phyloP scores from a whole-genome alignment of 2,888 invertebrate genomes.

The Melinopterus prodromus region DNA sequence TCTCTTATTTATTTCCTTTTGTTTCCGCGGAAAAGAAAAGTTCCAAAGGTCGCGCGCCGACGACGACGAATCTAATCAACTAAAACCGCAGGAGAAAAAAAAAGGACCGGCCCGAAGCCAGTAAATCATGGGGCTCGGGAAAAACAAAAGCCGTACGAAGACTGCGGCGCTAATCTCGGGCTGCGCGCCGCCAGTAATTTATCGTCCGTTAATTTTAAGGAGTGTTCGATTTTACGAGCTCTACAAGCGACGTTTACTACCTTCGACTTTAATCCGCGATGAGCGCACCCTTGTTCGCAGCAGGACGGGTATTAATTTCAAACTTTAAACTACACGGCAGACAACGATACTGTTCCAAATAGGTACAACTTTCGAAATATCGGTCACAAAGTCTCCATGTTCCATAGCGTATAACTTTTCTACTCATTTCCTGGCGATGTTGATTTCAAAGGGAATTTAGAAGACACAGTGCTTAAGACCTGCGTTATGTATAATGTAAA shows the following conservation, averaged over 20 bases:
- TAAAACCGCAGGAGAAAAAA: conserved; percentile 40
- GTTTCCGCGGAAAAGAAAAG: not conserved
- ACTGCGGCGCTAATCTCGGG: conserved; percentile 52
- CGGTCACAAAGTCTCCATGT: not conserved
- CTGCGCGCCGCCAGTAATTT: conserved; percentile 54
- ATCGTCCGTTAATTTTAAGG: conserved; percentile 60
- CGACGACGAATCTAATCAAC: conserved; percentile 41
- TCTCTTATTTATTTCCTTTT: conserved; percentile 19
- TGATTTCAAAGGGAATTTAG: too few relatives aligned
- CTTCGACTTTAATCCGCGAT: conserved; percentile 4
- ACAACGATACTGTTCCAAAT: not conserved
- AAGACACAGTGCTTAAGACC: too few relatives aligned
- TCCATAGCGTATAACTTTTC: not conserved
- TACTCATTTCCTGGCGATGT: too few relatives aligned
- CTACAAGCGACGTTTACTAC: conserved; percentile 37
- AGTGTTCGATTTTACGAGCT: conserved; percentile 58
- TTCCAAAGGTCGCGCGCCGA: conserved; percentile 24
- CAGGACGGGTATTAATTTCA: not conserved
- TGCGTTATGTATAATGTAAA: too few relatives aligned
- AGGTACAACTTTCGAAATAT: not conserved
- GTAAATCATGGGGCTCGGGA: conserved; percentile 44
- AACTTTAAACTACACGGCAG: not conserved
- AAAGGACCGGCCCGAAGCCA: conserved; percentile 29
- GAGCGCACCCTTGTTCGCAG: conserved; percentile 4
- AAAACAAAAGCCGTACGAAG: conserved; percentile 42